phyloP scores from a whole-genome alignment of 2,888 invertebrate genomes.

The Cremastinae sp. region DNA sequence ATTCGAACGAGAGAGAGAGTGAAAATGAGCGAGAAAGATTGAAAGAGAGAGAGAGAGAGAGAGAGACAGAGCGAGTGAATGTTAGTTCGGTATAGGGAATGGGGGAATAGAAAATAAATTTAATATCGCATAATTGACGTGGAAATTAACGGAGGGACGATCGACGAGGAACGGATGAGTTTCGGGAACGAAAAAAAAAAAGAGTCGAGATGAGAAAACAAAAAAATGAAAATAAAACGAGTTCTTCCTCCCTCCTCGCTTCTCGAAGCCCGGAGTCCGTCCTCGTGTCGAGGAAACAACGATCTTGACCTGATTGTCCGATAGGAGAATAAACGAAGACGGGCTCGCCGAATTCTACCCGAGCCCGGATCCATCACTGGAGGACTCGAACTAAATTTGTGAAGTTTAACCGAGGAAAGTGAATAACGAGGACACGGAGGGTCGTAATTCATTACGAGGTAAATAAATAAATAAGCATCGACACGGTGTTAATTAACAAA shows the following conservation, averaged over 20 bases:
- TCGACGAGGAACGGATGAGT: neutral
- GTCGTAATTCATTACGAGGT: neutral
- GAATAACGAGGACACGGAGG: neutral
- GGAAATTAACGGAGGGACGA: slow-evolving; percentile 2
- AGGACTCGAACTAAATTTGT: too few relatives aligned
- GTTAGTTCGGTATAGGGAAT: slow-evolving; percentile 4
- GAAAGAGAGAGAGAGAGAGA: neutral
- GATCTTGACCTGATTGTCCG: slow-evolving; percentile 7
- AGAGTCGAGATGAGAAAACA: neutral
- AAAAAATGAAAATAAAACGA: neutral
- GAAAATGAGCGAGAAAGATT: neutral
- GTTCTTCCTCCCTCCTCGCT: slow-evolving; percentile 44
- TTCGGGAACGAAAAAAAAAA: slow-evolving; percentile 16
- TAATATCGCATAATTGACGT: neutral
- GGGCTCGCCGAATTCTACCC: slow-evolving; percentile 2
- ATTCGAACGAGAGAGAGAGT: neutral
- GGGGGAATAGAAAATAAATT: slow-evolving; percentile 12
- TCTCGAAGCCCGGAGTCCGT: slow-evolving; percentile 42
- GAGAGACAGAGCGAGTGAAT: neutral
- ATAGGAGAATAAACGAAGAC: neutral
- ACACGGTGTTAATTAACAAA: slow-evolving; percentile 28
- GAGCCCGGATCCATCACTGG: too few relatives aligned
- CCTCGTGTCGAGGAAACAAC: slow-evolving; percentile 45
- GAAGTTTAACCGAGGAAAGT: too few relatives aligned
- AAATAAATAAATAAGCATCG: neutral